A percentile compares a stretch with the other conserved stretches of the same genome.
phyloP scores from a whole-genome alignment of 1,140 invertebrate species.

The Paraescarpia echinospica region DNA sequence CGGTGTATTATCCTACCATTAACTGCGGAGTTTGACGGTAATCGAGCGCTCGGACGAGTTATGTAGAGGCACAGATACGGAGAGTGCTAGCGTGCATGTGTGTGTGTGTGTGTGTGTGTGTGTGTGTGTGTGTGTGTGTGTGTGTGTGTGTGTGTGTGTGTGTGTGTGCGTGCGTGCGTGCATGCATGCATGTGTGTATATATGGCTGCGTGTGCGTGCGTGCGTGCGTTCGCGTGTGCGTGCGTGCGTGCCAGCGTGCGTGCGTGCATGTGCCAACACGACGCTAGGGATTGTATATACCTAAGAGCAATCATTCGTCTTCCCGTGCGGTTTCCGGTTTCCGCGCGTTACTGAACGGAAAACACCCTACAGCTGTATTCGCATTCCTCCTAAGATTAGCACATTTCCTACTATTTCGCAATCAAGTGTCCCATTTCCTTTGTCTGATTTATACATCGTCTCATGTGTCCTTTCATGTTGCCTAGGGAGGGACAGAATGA shows the following conservation, averaged over 20 bases:
- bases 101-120: not conserved
- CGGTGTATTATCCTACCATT: not conserved
- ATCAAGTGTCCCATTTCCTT: too few species aligned
- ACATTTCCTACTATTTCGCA: too few species aligned
- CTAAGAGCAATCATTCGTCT: not conserved
- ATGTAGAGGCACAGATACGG: too few species aligned
- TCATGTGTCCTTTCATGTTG: too few species aligned
- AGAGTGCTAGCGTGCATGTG: not conserved
- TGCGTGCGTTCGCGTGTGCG: conserved; percentile 4
- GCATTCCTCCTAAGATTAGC: too few species aligned
- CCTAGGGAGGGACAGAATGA: too few species aligned
- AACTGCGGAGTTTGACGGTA: not conserved
- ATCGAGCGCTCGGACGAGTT: not conserved
- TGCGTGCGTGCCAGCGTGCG: conserved; percentile 7
- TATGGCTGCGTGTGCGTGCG: not conserved
- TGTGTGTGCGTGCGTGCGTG: not conserved
- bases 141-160: not conserved
- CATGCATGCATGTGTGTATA: not conserved
- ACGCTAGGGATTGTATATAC: not conserved
- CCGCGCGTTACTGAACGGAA: not conserved
- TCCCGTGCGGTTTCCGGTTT: not conserved
- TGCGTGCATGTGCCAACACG: not conserved
- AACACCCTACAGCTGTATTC: too few species aligned
- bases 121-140: not conserved
- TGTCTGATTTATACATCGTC: too few species aligned